Evolutionary conservation across 2,888 invertebrate species (phyloP).

Genomic region (Cephus pygmeus): DNA sequence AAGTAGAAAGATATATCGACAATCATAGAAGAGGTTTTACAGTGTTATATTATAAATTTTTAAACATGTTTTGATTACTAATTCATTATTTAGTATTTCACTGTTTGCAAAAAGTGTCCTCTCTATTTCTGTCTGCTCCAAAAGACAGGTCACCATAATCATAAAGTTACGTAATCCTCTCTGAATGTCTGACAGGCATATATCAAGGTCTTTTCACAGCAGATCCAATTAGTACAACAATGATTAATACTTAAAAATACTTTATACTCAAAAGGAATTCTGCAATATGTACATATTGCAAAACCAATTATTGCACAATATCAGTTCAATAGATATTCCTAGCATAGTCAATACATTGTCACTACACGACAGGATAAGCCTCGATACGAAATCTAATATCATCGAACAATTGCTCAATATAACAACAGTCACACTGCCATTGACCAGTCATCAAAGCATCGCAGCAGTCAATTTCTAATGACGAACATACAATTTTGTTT

Average conservation of each 20-base stretch:
- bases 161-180: slow-evolving; percentile 54
- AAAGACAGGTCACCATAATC: slow-evolving; percentile 49
- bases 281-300: neutral
- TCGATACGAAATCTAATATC: neutral
- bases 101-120: neutral
- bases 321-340: neutral
- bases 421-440: neutral
- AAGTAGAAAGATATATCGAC: neutral
- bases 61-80: neutral
- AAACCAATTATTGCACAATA: neutral
- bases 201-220: neutral
- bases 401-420: neutral
- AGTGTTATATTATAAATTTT: too few relatives aligned
- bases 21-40: neutral
- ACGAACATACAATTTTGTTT: slow-evolving; percentile 51
- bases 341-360: neutral
- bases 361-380: neutral
- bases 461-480: neutral
- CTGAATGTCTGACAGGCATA: slow-evolving; percentile 4
- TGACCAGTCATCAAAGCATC: neutral
- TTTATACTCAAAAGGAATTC: neutral
- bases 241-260: neutral
- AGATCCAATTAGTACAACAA: neutral
- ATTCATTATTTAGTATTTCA: neutral
- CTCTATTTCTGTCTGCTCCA: neutral